Conservation (phyloP, 1,140 invertebrate genomes). For the Nymphalis io region DNA sequence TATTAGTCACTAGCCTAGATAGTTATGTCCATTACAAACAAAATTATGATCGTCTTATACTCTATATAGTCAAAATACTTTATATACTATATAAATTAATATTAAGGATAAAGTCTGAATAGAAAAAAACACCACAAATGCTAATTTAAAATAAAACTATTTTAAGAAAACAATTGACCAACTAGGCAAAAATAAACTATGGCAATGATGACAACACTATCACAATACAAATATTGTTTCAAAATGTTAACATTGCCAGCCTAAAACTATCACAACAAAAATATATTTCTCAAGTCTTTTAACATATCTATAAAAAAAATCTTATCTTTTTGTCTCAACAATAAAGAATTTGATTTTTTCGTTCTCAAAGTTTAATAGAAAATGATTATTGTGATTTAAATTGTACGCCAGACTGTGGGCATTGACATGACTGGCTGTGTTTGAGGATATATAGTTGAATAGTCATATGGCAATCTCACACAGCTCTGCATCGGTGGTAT, state of each 20-base stretch:
- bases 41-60: background rate
- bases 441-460: slow-evolving; percentile 42
- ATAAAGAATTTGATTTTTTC: background rate
- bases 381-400: slow-evolving; percentile 22
- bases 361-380: background rate
- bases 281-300: slow-evolving; percentile 5
- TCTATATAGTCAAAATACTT: slow-evolving; percentile 1
- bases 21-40: background rate
- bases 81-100: slow-evolving; percentile 6
- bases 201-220: slow-evolving; percentile 11
- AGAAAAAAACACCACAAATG: background rate
- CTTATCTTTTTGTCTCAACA: slow-evolving; percentile 26
- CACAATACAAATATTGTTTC: slow-evolving; percentile 23
- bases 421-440: slow-evolving; percentile 41
- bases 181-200: background rate
- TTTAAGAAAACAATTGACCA: background rate
- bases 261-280: slow-evolving; percentile 8
- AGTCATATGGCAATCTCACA: slow-evolving; percentile 50
- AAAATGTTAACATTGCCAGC: slow-evolving; percentile 15
- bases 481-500: slow-evolving; percentile 46
- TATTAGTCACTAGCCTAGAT: background rate
- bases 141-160: slow-evolving; percentile 2
- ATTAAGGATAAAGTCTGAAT: slow-evolving; percentile 17
- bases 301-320: background rate
- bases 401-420: slow-evolving; percentile 39